Percentiles rank a stretch among this genome's conserved stretches.
Conservation (phyloP, 2,113 vertebrate species). For the Pristiophorus japonicus region DNA sequence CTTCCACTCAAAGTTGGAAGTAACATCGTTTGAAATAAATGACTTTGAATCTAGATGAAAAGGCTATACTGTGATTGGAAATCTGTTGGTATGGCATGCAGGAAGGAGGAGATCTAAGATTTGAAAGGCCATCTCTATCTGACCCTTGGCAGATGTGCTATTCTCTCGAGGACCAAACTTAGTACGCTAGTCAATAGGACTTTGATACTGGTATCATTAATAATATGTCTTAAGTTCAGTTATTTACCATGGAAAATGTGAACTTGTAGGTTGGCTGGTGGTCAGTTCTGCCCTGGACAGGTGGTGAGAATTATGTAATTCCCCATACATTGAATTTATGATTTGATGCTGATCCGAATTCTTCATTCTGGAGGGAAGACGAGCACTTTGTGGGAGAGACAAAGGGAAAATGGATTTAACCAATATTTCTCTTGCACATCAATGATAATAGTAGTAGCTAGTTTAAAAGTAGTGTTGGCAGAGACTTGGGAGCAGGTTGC, state of each 20-base stretch:
- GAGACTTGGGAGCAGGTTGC: not conserved
- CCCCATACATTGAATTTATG: not conserved
- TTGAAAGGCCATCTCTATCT: not conserved
- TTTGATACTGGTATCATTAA: not conserved
- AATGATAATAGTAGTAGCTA: not conserved
- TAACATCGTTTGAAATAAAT: not conserved
- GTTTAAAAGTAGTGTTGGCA: not conserved
- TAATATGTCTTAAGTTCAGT: not conserved
- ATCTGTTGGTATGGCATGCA: not conserved
- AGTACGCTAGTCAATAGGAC: not conserved
- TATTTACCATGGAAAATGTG: not conserved
- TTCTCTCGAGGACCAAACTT: not conserved
- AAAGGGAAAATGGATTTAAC: too few relatives aligned
- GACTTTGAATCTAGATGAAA: not conserved
- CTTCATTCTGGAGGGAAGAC: not conserved
- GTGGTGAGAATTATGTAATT: not conserved
- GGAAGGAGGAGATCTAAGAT: not conserved
- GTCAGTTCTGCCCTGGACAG: not conserved
- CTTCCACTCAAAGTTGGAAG: not conserved
- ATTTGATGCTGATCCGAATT: not conserved
- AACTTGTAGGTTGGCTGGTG: not conserved
- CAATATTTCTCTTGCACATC: too few relatives aligned
- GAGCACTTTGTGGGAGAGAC: not conserved
- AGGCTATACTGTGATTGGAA: not conserved
- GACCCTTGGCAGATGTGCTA: not conserved